Percentiles rank a stretch among this genome's conserved stretches.
These are phyloP conservation scores for Caenorhabditis inopinata DNA, from an alignment of 1,140 invertebrate genomes.

Conservation along the genomic window DNA sequence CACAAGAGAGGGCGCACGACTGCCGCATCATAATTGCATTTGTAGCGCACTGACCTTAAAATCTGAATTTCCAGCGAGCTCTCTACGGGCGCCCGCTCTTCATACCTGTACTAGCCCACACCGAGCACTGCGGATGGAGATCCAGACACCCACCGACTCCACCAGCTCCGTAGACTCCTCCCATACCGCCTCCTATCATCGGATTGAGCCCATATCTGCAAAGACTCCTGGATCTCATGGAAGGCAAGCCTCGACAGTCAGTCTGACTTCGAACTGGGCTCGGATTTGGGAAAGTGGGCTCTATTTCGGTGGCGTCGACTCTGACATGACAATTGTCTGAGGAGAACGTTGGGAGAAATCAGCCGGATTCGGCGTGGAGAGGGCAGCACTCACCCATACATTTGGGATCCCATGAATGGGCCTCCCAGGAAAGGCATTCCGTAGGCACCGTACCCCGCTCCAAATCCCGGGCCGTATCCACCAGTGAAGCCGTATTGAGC, in stretches of 20 bases:
- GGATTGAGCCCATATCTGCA: constrained; percentile 5
- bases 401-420: neutral
- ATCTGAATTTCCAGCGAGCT: neutral
- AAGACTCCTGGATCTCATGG: constrained; percentile 20
- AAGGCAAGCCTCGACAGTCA: constrained; percentile 6
- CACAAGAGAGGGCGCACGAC: neutral
- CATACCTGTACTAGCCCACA: neutral
- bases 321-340: neutral
- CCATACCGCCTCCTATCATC: neutral
- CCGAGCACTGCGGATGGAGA: neutral
- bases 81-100: neutral
- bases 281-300: neutral
- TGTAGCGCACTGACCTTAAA: neutral
- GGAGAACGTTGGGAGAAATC: neutral
- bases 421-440: neutral
- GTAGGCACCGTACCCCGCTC: too few relatives aligned
- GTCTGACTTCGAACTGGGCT: neutral
- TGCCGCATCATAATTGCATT: neutral
- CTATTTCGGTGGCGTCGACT: neutral
- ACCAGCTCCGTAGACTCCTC: neutral
- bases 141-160: neutral
- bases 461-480: neutral
- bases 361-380: neutral
- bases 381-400: neutral
- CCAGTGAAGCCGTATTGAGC: constrained; percentile 9